Evolutionary conservation across 1,140 invertebrate species (phyloP), one percentile per base, ranked within the genome.

Genomic region (Dysdera silvatica): DNA sequence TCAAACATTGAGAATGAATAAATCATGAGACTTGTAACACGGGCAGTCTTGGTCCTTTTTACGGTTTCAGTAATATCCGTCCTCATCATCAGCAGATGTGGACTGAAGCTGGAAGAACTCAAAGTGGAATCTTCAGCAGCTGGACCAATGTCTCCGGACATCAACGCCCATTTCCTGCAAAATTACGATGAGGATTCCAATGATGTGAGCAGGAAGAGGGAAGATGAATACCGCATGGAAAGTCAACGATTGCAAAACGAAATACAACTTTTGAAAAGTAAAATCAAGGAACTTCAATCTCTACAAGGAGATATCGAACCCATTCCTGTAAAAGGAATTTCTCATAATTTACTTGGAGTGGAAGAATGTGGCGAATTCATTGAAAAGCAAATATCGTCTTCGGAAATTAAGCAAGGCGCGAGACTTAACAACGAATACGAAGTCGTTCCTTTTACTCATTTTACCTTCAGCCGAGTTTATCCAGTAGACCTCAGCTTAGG

Each of bases 401-500:
- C 65, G 4, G 65, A 66, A 40, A 18, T 66, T 16, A 66, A 56
- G 23, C 23, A 33, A 2, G 65, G 65, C 12, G 65, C 61, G 5
- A 60, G 40, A 18, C 41, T 67, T 1, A 67, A 67, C 33, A 67
- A 87, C 72, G 87, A 89, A 74, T 88, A 87, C 75, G 87, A 88
- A 72, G 75, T 89, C 29, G 82, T 87, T 18, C 82, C 87, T 2
- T 89, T 87, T 74, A 86, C 83, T 68, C 85, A 88, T 70, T 90
- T 90, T 74, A 89, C 87, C 1, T 82, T 85, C 67, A 86, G 81
- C 41, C 74, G 86, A 26, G 80, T 89, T 0, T 89, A 87, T 70
- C 82, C 87, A 1, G 84, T 85, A 6, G 86, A 89, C 35, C 78
- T 88, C 18, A 87, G 87, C 1, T 76, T 90, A 23, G 87, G 87